These are phyloP conservation scores for Myotis lucifugus DNA, from an alignment of 2,113 vertebrate genomes.

Conservation along the genomic window DNA sequence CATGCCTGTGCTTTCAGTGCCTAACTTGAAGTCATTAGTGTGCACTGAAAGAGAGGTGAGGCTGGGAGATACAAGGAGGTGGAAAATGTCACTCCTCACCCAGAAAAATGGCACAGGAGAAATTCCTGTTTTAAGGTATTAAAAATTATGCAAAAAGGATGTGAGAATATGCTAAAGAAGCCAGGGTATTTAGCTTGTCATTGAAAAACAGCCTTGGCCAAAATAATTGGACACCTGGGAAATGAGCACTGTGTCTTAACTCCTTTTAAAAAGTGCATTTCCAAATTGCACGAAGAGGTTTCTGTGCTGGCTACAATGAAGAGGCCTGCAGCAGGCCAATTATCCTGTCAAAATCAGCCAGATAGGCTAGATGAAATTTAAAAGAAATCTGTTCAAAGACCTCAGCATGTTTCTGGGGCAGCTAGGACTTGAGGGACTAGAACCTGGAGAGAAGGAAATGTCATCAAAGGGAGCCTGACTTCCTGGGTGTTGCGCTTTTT, in stretches of 20 bases:
- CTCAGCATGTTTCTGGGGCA: not conserved
- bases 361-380: constrained; percentile 1
- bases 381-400: not conserved
- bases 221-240: constrained; percentile 67
- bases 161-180: constrained; percentile 45
- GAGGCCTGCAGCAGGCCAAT: constrained; percentile 31
- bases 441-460: not conserved
- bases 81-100: constrained; percentile 13
- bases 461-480: not conserved
- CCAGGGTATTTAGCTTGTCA: constrained; percentile 30
- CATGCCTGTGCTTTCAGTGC: not conserved
- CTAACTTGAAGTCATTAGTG: not conserved
- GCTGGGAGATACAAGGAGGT: not conserved
- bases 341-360: constrained; percentile 7
- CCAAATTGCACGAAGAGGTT: not conserved
- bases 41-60: not conserved
- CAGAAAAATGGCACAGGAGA: constrained; percentile 33
- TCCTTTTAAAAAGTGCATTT: constrained; percentile 52
- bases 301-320: not conserved
- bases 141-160: constrained; percentile 48
- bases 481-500: not conserved
- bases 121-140: constrained; percentile 25
- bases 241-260: constrained; percentile 9
- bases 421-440: not conserved
- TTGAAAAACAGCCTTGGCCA: constrained; percentile 49